These are phyloP conservation scores for Aspidiotus rigidus DNA, from an alignment of 2,888 invertebrate species.

Conservation along the genomic window DNA sequence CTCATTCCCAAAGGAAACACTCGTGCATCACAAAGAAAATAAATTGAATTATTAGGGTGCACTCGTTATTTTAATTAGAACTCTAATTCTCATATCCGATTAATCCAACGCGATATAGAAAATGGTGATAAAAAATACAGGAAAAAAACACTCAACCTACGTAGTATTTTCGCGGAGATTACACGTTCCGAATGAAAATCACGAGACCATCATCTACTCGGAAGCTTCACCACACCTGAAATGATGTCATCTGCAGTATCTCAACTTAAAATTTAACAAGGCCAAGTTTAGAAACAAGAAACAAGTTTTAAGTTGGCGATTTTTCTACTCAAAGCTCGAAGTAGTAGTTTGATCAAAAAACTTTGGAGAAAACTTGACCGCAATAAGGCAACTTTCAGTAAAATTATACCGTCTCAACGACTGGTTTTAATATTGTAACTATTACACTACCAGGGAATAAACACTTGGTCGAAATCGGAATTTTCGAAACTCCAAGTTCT, in stretches of 20 bases:
- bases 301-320: conserved; percentile 5
- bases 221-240: conserved; percentile 31
- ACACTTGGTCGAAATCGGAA: too few species aligned
- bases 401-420: too few species aligned
- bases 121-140: conserved; percentile 1
- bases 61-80: neutral
- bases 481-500: too few species aligned
- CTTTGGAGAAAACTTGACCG: too few species aligned
- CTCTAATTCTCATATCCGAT: neutral
- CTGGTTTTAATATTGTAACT: too few species aligned
- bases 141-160: conserved; percentile 29
- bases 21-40: neutral
- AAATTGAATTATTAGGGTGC: neutral
- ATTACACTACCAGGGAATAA: too few species aligned
- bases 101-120: neutral
- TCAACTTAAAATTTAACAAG: conserved; percentile 22
- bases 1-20: too few species aligned
- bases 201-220: conserved; percentile 20
- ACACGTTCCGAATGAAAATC: conserved; percentile 20
- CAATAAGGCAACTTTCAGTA: too few species aligned
- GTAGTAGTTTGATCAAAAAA: too few species aligned
- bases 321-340: too few species aligned
- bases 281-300: conserved; percentile 15
- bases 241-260: conserved; percentile 29
- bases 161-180: conserved; percentile 13